A percentile compares a stretch with the other conserved stretches of the same genome.
Conservation (phyloP, 2,113 vertebrate species). For the Rhinolophus sinicus region DNA sequence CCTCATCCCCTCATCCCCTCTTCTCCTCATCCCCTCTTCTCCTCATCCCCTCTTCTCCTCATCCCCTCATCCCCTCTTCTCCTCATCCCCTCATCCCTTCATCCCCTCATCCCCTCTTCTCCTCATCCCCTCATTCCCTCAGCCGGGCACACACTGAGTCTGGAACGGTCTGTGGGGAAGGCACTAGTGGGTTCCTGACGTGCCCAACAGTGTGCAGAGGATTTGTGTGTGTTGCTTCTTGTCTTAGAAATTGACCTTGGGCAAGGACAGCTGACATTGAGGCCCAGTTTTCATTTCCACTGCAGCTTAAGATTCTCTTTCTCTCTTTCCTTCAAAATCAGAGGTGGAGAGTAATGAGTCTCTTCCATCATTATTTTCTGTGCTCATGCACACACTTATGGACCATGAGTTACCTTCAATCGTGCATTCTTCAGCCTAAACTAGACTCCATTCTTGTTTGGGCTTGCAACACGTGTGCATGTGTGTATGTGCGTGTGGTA, state of each 20-base stretch:
- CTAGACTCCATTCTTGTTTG: background rate
- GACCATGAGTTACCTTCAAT: background rate
- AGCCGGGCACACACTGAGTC: rapidly evolving
- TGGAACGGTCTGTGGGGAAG: background rate
- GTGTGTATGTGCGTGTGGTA: too few relatives aligned
- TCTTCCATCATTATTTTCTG: rapidly evolving
- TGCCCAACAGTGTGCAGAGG: rapidly evolving
- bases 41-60: too few relatives aligned
- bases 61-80: too few relatives aligned
- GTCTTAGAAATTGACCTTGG: background rate
- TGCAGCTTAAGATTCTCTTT: rapidly evolving
- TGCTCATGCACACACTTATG: rapidly evolving
- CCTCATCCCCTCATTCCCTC: rapidly evolving
- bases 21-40: too few relatives aligned
- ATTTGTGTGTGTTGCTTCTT: rapidly evolving
- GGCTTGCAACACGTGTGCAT: background rate
- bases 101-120: too few relatives aligned
- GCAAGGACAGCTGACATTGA: rapidly evolving
- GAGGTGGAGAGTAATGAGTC: rapidly evolving
- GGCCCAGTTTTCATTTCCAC: background rate
- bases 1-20: too few relatives aligned
- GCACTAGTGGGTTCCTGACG: background rate
- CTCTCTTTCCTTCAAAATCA: background rate
- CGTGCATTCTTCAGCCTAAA: background rate
- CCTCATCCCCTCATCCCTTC: too few relatives aligned